phyloP scores from a whole-genome alignment of 2,113 vertebrate species.

The Meleagris gallopavo region DNA sequence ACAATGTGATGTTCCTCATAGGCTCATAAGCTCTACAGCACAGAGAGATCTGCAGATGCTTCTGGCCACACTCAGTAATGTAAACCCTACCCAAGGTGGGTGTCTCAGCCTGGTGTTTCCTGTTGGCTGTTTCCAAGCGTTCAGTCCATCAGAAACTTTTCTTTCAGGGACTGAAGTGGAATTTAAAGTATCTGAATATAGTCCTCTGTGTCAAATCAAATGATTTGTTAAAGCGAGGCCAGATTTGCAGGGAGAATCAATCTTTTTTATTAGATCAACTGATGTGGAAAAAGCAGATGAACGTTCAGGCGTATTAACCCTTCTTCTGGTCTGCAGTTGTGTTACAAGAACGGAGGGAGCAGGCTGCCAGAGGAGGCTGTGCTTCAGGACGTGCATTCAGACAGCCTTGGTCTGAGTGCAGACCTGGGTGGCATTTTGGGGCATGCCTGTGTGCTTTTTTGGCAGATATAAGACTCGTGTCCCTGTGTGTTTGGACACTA shows the following conservation, averaged over 20 bases:
- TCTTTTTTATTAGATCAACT: slow-evolving; percentile 70
- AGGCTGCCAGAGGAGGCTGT: background rate
- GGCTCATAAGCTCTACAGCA: background rate
- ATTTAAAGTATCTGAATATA: slow-evolving; percentile 63
- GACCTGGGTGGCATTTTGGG: background rate
- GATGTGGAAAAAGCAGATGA: slow-evolving; percentile 60
- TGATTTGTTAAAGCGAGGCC: slow-evolving; percentile 68
- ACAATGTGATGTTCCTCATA: fast-evolving
- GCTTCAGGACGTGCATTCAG: background rate
- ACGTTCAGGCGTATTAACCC: slow-evolving; percentile 40
- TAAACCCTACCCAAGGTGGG: slow-evolving; percentile 37
- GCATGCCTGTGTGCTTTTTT: background rate
- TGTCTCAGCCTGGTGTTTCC: slow-evolving; percentile 47
- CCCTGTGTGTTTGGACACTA: background rate
- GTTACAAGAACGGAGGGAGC: background rate
- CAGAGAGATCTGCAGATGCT: background rate
- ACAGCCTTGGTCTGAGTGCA: background rate
- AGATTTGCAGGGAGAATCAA: slow-evolving; percentile 60
- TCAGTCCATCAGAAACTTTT: slow-evolving; percentile 26
- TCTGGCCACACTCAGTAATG: background rate
- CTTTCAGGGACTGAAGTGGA: slow-evolving; percentile 50
- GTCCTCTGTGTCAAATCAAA: slow-evolving; percentile 64
- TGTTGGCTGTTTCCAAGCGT: slow-evolving; percentile 15
- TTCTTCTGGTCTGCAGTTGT: background rate
- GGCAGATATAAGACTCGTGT: background rate